Conservation (phyloP, 2,113 vertebrate genomes). For the Zeus faber region DNA sequence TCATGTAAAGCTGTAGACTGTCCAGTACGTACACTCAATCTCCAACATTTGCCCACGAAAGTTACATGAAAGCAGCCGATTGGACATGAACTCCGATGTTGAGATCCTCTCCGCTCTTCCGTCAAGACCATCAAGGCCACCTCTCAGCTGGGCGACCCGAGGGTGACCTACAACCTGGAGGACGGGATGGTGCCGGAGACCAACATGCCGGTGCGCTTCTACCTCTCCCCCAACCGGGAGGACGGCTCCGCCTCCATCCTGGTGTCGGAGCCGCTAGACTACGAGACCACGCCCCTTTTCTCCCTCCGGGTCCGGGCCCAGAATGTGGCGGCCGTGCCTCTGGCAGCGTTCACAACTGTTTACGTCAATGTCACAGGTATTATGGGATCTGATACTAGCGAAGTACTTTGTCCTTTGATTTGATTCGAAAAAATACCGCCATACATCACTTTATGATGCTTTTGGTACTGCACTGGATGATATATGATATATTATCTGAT, state of each 20-base stretch:
- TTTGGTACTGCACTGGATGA: no score
- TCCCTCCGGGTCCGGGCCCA: conserved; percentile 82
- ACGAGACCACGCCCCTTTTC: conserved; percentile 81
- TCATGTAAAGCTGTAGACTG: no score
- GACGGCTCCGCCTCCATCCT: conserved; percentile 85
- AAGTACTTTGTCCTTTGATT: neutral
- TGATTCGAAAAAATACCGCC: no score
- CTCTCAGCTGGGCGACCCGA: conserved; percentile 83
- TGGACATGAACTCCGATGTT: no score
- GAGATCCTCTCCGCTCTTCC: no score
- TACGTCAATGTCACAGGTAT: conserved; percentile 85
- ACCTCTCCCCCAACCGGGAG: conserved; percentile 85
- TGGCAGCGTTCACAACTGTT: conserved; percentile 82
- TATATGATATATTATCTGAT: no score
- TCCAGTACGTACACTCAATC: no score
- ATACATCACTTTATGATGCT: no score
- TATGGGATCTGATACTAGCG: neutral
- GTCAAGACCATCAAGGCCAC: conserved; percentile 84
- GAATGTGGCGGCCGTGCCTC: conserved; percentile 83
- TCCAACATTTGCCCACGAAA: no score
- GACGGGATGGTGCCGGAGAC: conserved; percentile 86
- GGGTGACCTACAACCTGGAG: conserved; percentile 85
- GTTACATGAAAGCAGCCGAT: no score
- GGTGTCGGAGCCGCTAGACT: conserved; percentile 85
- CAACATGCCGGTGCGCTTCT: conserved; percentile 88